Base-by-base conservation (phyloP, 2,888 invertebrate species). In the Oligia fasciuncula region DNA sequence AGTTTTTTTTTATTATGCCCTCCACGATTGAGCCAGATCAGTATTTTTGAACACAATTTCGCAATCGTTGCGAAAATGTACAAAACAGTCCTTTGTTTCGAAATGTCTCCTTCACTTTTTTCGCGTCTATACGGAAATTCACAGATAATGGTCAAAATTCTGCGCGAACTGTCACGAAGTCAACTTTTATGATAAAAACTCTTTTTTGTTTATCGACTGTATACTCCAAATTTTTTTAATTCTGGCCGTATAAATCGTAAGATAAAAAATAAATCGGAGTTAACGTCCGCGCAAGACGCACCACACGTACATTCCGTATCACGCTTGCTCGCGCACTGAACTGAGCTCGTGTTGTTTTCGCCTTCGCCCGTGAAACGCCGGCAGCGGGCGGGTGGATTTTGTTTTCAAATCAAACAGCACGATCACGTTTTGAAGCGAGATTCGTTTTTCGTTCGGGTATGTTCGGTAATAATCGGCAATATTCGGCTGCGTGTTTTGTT, bases 321-420 rank as follows among this genome's bases (percentile, higher is more conserved):
- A 97, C 97, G 97, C 97, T 96, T 94, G 95, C 96, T 96, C 95
- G 97, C 97, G 96, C 95, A 97, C 97, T 97, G 97, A 95, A 92
- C 93, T 89, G 83, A 90, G 87, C 88, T 80, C 90, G 91, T 92
- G 91, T 87, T 86, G 86, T 87, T 82, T 84, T 89, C 81, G 90
- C 87, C 87, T 88, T 87, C 90, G 90, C 87, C 87, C 88, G 86
- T 89, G 89, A 90, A 89, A 89, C 90, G 87, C 90, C 90, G 90
- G 90, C 88, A 89, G 89, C 89, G 90, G 86, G 89, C 89, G 89
- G 92, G 93, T 94, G 94, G 90, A 94, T 95, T 95, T 96, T 95
- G 94, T 96, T 96, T 95, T 96, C 94, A 96, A 96, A 95, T 94
- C 95, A 95, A 95, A 95, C 94, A 95, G 92, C 93, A 89, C 94